phyloP scores from a whole-genome alignment of 2,888 invertebrate genomes.

The Myopa testacea region DNA sequence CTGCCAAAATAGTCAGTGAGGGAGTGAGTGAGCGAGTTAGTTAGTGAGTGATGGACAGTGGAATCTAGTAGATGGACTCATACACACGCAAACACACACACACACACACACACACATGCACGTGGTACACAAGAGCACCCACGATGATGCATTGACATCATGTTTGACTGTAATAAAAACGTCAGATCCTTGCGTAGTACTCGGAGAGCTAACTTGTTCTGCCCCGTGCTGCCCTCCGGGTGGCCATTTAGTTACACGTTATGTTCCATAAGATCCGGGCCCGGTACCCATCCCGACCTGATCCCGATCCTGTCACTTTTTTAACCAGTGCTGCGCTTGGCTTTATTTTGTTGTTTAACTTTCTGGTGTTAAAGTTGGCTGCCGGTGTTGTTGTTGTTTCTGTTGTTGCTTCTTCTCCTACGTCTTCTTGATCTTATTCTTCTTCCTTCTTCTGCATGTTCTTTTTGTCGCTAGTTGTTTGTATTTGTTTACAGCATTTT shows the following conservation, averaged over 20 bases:
- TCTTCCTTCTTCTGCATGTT: neutral
- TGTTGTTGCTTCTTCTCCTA: too few relatives aligned
- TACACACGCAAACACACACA: slow-evolving; percentile 28
- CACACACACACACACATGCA: slow-evolving; percentile 33
- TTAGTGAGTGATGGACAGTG: too few relatives aligned
- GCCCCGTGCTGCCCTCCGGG: slow-evolving; percentile 45
- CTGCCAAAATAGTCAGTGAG: too few relatives aligned
- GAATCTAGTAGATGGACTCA: slow-evolving; percentile 40
- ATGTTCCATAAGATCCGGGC: slow-evolving; percentile 11
- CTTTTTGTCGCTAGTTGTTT: neutral
- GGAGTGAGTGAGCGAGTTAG: too few relatives aligned
- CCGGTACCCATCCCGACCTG: too few relatives aligned
- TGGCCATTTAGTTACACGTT: slow-evolving; percentile 43
- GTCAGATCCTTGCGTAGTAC: slow-evolving; percentile 40
- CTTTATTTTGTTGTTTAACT: neutral
- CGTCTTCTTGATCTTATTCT: neutral
- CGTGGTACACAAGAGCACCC: neutral
- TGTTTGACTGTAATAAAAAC: slow-evolving; percentile 44
- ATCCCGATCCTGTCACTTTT: slow-evolving; percentile 36
- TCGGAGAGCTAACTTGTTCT: slow-evolving; percentile 14
- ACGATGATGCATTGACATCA: neutral
- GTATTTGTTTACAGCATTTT: too few relatives aligned
- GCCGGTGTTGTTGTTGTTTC: slow-evolving; percentile 2
- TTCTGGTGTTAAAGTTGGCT: slow-evolving; percentile 8
- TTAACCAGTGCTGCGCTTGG: neutral